Conservation (phyloP, 2,888 invertebrate genomes). For the Campaea margaritaria region DNA sequence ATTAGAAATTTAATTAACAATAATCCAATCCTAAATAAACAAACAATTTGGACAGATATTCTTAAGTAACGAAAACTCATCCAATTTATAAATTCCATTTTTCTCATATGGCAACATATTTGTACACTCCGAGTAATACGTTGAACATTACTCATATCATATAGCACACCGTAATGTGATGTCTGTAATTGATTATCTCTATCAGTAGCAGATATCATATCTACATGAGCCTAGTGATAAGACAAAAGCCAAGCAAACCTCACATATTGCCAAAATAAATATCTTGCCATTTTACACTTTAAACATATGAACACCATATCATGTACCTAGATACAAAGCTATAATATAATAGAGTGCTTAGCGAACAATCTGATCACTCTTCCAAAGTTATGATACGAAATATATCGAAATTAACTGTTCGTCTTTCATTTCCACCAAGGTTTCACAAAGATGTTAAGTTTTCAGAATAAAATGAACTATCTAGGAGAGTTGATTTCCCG, state of each 20-base stretch:
- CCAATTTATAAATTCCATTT: constrained; percentile 29
- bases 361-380: constrained; percentile 28
- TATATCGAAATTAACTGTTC: constrained; percentile 1
- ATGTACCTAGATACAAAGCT: constrained; percentile 31
- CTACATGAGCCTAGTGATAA: constrained; percentile 63
- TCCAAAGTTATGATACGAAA: background rate
- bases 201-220: constrained; percentile 71
- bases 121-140: constrained; percentile 34
- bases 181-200: constrained; percentile 59
- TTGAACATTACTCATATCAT: constrained; percentile 36
- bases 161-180: constrained; percentile 55
- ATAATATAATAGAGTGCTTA: constrained; percentile 36
- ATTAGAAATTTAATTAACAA: constrained; percentile 32
- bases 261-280: constrained; percentile 59
- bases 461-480: too few relatives aligned
- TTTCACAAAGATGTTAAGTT: too few relatives aligned
- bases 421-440: background rate
- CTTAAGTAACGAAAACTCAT: constrained; percentile 59
- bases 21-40: constrained; percentile 17
- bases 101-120: constrained; percentile 60
- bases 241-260: constrained; percentile 53
- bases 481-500: too few relatives aligned
- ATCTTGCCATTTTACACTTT: constrained; percentile 50
- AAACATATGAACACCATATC: constrained; percentile 34
- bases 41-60: constrained; percentile 60